phyloP scores from a whole-genome alignment of 1,140 invertebrate species.

The Drepana arcuata region DNA sequence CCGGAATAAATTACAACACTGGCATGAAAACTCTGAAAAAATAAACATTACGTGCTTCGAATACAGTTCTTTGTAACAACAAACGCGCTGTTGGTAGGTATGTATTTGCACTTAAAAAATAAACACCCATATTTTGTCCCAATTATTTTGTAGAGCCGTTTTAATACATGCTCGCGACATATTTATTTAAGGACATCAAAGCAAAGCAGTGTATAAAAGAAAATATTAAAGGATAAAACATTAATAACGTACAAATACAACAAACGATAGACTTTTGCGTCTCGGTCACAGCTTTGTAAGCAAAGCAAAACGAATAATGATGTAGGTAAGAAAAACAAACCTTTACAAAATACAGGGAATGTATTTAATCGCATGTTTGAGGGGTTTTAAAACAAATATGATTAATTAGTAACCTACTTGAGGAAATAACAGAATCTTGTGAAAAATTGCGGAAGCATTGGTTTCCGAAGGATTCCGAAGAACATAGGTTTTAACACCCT shows the following conservation, averaged over 20 bases:
- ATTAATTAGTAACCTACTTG: not conserved
- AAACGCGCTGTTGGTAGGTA: too few species aligned
- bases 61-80: not conserved
- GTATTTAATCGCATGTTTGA: not conserved
- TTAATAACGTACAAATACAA: slow-evolving; percentile 10
- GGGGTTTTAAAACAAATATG: not conserved
- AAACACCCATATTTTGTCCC: not conserved
- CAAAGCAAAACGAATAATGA: slow-evolving; percentile 9
- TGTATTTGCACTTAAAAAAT: not conserved
- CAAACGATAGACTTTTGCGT: slow-evolving; percentile 13
- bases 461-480: too few species aligned
- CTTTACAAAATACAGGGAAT: not conserved
- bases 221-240: slow-evolving; percentile 13
- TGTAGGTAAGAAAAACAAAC: not conserved
- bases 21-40: not conserved
- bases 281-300: slow-evolving; percentile 9
- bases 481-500: too few species aligned
- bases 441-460: not conserved
- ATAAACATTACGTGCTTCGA: not conserved
- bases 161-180: too few species aligned
- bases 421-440: not conserved
- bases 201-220: slow-evolving; percentile 9
- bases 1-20: not conserved
- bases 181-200: slow-evolving; percentile 16
- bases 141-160: too few species aligned